Evolutionary conservation across 2,888 invertebrate genomes (phyloP), one percentile per base, ranked within the genome.

Genomic region (Lordiphosa fenestrarum): DNA sequence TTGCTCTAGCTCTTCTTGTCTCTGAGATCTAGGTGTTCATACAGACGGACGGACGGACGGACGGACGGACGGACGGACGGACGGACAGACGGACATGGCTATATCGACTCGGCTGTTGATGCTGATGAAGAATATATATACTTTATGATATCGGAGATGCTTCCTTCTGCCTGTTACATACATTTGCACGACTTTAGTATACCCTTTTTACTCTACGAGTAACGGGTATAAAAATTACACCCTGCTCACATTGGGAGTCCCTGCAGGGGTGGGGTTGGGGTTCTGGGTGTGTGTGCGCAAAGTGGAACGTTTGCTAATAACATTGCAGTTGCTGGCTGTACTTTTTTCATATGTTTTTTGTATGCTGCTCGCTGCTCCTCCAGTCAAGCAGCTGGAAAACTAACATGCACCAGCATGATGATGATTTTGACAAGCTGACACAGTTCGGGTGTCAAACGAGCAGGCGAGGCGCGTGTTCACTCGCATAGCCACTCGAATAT

Each of bases 371-470:
- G 35, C 64, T 52, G 50, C 71, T 65, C 56, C 73, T 62, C 49
- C 51, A 84, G 81, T 65, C 77, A 73, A 77, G 73, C 71, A 66
- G 66, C 71, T 73, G 73, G 73, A 81, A 84, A 81, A 84, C 84
- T 73, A 84, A 76, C 84, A 83, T 81, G 73, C 63, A 66, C 66
- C 61, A 76, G 64, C 73, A 61, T 70, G 72, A 78, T 70, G 72
- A 78, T 71, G 72, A 82, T 82, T 80, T 82, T 84, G 80, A 80
- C 80, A 80, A 75, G 80, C 82, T 80, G 80, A 82, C 80, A 80
- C 83, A 82, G 64, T 80, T 82, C 65, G 82, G 82, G 75, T 84
- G 80, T 84, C 80, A 84, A 74, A 72, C 78, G 33, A 44, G 33
- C 59, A 66, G 66, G 58, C 70, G 53, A 65, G 67, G 63, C 68